Evolutionary conservation across 2,113 vertebrate genomes (phyloP).

Genomic region (Vidua macroura): DNA sequence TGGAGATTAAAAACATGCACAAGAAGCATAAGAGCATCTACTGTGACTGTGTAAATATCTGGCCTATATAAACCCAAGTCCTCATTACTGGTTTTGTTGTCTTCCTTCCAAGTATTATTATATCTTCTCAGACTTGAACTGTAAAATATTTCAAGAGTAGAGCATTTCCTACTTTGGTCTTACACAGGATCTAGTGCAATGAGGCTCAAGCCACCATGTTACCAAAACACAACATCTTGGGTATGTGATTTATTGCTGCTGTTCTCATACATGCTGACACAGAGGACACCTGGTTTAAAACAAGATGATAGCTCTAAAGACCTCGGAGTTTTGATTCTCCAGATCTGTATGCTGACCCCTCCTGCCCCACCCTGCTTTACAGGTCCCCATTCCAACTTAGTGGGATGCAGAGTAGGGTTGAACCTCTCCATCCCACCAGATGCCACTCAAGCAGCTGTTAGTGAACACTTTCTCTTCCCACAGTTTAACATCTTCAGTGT

Average conservation of each 20-base stretch:
- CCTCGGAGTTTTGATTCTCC: not conserved
- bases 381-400: rapidly evolving
- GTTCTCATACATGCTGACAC: not conserved
- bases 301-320: not conserved
- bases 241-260: not conserved
- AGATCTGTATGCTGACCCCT: not conserved
- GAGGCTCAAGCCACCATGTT: rapidly evolving
- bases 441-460: rapidly evolving
- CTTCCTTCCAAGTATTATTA: conserved; percentile 15
- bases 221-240: not conserved
- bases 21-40: not conserved
- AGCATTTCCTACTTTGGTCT: conserved; percentile 46
- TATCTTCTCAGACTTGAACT: not conserved
- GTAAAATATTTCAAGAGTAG: not conserved
- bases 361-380: not conserved
- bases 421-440: not conserved
- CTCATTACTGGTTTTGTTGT: not conserved
- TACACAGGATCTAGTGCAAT: not conserved
- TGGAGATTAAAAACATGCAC: not conserved
- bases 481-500: not conserved
- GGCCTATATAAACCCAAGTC: not conserved
- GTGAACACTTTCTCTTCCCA: not conserved
- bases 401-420: not conserved
- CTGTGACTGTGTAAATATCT: not conserved
- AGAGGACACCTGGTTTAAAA: not conserved